Evolutionary conservation across 2,888 invertebrate genomes (phyloP).

Genomic region (Nomada fabriciana): DNA sequence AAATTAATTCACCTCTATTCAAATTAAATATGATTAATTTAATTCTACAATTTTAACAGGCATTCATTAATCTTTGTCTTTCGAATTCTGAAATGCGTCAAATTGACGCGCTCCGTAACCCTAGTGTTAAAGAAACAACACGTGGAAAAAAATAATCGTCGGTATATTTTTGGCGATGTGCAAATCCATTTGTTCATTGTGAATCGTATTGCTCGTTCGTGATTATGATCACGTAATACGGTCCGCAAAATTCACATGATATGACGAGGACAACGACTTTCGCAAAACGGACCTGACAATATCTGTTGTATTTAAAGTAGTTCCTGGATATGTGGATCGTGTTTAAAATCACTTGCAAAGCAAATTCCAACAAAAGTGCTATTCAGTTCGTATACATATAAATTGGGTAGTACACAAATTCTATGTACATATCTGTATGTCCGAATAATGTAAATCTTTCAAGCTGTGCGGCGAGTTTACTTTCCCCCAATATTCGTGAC

Average conservation of each 20-base stretch:
- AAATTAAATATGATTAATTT: no score
- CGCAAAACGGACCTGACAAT: neutral
- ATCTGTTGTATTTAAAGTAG: conserved; percentile 48
- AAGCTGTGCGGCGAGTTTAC: neutral
- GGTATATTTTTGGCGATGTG: neutral
- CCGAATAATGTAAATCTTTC: conserved; percentile 4
- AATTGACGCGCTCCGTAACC: no score
- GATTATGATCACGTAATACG: conserved; percentile 39
- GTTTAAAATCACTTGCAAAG: conserved; percentile 7
- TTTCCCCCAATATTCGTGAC: neutral
- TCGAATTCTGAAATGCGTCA: no score
- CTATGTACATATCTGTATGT: neutral
- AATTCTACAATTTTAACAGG: no score
- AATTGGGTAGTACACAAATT: neutral
- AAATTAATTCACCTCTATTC: no score
- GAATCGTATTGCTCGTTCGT: neutral
- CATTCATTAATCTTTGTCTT: no score
- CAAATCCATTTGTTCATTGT: neutral
- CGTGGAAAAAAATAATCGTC: neutral
- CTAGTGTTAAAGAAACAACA: neutral
- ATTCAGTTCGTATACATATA: neutral
- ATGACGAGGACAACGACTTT: conserved; percentile 22
- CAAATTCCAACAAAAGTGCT: conserved; percentile 20
- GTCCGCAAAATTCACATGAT: conserved; percentile 12
- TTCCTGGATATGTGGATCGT: conserved; percentile 37